Evolutionary conservation across 2,113 vertebrate species (phyloP).

Genomic region (Apaloderma vittatum): DNA sequence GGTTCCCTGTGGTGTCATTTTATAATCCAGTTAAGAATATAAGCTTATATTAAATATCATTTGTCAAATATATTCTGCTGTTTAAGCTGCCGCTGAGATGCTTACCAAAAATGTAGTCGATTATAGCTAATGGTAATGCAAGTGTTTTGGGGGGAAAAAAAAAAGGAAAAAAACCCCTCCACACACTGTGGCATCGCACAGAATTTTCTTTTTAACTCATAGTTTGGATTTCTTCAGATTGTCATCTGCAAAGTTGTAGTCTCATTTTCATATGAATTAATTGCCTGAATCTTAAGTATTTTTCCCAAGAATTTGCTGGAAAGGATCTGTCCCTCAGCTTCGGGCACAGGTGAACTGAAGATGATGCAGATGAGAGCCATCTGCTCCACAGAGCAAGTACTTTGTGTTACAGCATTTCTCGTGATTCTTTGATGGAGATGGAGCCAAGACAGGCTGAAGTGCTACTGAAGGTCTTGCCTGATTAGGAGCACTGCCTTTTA

Average conservation of each 20-base stretch:
- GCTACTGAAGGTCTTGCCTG: neutral
- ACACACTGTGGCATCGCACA: neutral
- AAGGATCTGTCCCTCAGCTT: neutral
- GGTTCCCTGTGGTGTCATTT: neutral
- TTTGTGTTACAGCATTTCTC: neutral
- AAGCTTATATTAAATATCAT: neutral
- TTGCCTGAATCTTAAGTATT: neutral
- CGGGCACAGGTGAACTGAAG: neutral
- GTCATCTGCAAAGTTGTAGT: neutral
- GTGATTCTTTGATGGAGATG: neutral
- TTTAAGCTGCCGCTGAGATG: neutral
- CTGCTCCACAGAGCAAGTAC: neutral
- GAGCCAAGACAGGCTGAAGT: neutral
- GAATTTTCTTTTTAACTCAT: neutral
- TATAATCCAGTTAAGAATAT: neutral
- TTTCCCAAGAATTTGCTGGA: neutral
- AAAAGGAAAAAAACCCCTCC: neutral
- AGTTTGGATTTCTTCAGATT: neutral
- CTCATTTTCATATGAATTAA: neutral
- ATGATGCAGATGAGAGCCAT: neutral
- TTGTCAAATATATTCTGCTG: neutral
- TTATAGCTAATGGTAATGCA: neutral
- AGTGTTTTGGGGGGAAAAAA: neutral
- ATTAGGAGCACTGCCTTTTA: neutral
- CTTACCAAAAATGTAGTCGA: neutral